Evolutionary conservation across 2,113 vertebrate species (phyloP), one percentile per base, ranked within the genome.

Genomic region (Onychostruthus taczanowskii): DNA sequence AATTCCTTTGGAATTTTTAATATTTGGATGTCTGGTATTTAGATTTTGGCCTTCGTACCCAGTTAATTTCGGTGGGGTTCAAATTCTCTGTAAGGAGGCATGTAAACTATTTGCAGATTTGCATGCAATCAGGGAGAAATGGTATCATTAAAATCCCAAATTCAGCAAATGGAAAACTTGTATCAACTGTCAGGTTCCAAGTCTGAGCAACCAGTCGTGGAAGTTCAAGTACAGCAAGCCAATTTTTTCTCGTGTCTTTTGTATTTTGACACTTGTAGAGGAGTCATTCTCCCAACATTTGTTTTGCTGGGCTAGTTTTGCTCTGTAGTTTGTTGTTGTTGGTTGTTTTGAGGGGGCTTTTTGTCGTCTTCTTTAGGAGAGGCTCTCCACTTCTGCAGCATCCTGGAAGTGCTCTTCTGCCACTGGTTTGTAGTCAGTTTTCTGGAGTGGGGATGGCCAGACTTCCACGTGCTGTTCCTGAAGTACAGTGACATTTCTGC

Each of bases 1-100:
- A 93, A 75, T 96, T 84, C 74, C n/a, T 68, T 79, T 76, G 58
- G 50, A 89, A 68, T 90, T 94, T 52, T 73, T 76, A 72, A 52
- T 56, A 55, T 93, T 90, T 72, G 31, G 10, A 11, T 76, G 46
- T 88, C 72, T 68, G 46, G 53, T 35, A 66, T 83, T 56, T 66
- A 24, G 62, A 46, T 66, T 83, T 37, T 88, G 53, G 35, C 27
- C 53, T 68, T 50, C 1, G 1, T 64, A 19, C 7, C 28, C 15
- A 52, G n/a, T 50, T 52, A 20, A 41, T 64, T 93, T 89, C 58
- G 62, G 27, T 76, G 49, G n/a, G 1, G 62, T 63, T 84, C 50
- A 59, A 73, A 43, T 84, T 85, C n/a, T 10, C 23, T 31, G 4
- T 55, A 17, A 75, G 49, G 16, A 58, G 27, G 7, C 67, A 52